A percentile compares a stretch with the other conserved stretches of the same genome.
These are phyloP conservation scores for Naja naja DNA, from an alignment of 2,113 vertebrate species.

Conservation along the genomic window DNA sequence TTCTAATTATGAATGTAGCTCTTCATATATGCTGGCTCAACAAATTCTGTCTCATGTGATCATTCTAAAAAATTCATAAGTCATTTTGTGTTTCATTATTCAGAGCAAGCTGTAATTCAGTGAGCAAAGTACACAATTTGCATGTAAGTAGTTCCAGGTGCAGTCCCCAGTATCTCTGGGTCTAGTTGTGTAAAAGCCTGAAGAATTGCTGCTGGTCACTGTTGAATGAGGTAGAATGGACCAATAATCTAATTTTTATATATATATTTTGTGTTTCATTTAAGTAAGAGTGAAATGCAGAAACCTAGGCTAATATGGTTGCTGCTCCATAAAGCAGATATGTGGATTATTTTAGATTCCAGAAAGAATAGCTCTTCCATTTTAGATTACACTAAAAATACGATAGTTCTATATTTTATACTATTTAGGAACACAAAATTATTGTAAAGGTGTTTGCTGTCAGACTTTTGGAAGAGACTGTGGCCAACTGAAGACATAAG, in stretches of 20 bases:
- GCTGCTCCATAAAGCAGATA: background rate
- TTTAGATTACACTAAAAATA: background rate
- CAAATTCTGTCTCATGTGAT: constrained; percentile 28
- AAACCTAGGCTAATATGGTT: background rate
- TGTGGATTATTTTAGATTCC: background rate
- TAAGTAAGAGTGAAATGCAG: background rate
- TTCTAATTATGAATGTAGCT: background rate
- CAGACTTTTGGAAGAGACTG: background rate
- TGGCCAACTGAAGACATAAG: background rate
- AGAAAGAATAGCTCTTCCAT: background rate
- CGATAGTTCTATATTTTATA: background rate
- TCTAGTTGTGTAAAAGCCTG: background rate
- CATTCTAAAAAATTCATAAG: background rate
- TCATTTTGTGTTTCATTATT: constrained; percentile 22
- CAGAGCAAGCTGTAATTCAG: background rate
- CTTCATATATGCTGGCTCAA: constrained; percentile 39
- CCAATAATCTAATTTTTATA: background rate
- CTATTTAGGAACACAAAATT: background rate
- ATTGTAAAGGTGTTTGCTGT: background rate
- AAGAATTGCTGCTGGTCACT: background rate
- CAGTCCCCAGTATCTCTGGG: background rate
- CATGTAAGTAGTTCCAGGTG: background rate
- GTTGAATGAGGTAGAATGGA: too few relatives aligned
- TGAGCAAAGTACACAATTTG: background rate
- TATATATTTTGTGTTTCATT: background rate